phyloP scores from a whole-genome alignment of 2,888 invertebrate genomes.

The Dendrolimus pini region DNA sequence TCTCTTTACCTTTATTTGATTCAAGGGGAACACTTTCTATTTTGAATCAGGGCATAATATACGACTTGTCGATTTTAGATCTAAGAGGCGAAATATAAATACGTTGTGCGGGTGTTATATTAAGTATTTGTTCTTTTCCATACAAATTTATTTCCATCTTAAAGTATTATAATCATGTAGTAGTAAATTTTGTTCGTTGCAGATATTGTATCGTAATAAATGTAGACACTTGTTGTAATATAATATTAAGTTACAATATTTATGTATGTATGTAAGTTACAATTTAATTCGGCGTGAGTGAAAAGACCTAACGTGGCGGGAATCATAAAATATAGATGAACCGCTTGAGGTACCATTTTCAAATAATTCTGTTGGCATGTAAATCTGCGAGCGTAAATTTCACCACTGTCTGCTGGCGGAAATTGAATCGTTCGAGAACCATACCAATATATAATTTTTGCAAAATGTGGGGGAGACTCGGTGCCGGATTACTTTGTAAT shows the following conservation, averaged over 20 bases:
- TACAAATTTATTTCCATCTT: too few relatives aligned
- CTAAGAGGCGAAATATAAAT: too few relatives aligned
- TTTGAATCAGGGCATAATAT: not conserved
- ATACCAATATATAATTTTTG: constrained; percentile 63
- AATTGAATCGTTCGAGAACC: constrained; percentile 71
- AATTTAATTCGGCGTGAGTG: constrained; percentile 28
- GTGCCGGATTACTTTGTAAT: not conserved
- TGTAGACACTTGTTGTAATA: too few relatives aligned
- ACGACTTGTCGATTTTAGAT: too few relatives aligned
- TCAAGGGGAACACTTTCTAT: constrained; percentile 3
- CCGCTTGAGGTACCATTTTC: constrained; percentile 59
- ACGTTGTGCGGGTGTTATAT: too few relatives aligned
- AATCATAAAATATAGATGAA: constrained; percentile 60
- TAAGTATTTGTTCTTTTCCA: not conserved
- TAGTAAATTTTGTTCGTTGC: too few relatives aligned
- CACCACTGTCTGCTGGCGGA: constrained; percentile 69
- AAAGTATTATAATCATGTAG: too few relatives aligned
- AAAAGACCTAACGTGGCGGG: constrained; percentile 34
- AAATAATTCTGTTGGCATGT: constrained; percentile 70
- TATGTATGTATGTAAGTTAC: too few relatives aligned
- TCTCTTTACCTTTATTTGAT: constrained; percentile 40
- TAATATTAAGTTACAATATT: constrained; percentile 7
- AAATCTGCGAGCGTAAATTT: constrained; percentile 73
- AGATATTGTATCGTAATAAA: too few relatives aligned
- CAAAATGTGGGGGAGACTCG: constrained; percentile 35